These are phyloP conservation scores for Pogona vitticeps DNA, from an alignment of 2,113 vertebrate genomes.

Conservation along the genomic window DNA sequence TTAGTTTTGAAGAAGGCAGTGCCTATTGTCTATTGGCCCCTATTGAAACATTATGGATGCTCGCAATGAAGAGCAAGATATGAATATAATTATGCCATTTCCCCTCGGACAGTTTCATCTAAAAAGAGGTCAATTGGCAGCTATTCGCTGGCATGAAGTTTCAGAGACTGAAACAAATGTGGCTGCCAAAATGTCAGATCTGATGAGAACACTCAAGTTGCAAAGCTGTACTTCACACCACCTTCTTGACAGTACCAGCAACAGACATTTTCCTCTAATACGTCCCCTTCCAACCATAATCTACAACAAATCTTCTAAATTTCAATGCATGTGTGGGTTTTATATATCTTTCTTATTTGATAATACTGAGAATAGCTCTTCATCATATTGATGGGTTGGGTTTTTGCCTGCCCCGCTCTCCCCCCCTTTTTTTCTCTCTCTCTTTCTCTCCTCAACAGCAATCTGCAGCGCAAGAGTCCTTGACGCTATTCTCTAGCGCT, in stretches of 20 bases:
- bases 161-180: neutral
- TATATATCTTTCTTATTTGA: neutral
- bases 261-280: neutral
- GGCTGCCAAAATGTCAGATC: neutral
- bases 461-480: constrained; percentile 28
- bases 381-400: neutral
- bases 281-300: neutral
- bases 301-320: neutral
- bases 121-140: neutral
- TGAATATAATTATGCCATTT: no score
- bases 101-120: no score
- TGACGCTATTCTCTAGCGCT: neutral
- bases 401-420: neutral
- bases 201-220: neutral
- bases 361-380: neutral
- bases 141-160: neutral
- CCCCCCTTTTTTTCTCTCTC: neutral
- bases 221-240: neutral
- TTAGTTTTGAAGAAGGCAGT: no score
- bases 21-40: no score
- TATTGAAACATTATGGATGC: no score
- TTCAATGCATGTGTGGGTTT: neutral
- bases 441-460: neutral
- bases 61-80: no score
- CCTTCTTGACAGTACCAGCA: neutral